Percentiles rank a stretch among this genome's conserved stretches.
Evolutionary conservation across 1,140 invertebrate species (phyloP).

Genomic region (Brachystomella parvula): DNA sequence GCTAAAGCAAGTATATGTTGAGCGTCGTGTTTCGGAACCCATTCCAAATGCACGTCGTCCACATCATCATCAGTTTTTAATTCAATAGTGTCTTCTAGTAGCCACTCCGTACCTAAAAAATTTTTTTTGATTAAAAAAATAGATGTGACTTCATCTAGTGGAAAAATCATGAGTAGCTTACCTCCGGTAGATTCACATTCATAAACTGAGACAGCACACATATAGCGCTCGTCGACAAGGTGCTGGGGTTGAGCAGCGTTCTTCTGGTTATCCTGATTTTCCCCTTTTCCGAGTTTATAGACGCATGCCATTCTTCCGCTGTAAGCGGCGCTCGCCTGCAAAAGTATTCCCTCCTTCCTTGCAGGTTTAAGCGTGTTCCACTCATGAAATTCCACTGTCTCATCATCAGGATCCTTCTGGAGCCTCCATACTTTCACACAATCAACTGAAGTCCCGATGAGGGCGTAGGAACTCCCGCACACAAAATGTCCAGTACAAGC

Average conservation of each 20-base stretch:
- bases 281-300: constrained; percentile 58
- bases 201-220: constrained; percentile 76
- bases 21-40: constrained; percentile 98
- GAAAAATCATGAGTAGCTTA: constrained; percentile 42
- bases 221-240: constrained; percentile 13
- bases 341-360: constrained; percentile 36
- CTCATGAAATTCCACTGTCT: constrained; percentile 26
- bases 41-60: constrained; percentile 77
- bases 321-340: constrained; percentile 87
- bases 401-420: constrained; percentile 13
- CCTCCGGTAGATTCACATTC: constrained; percentile 98
- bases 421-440: constrained; percentile 37
- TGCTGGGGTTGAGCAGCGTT: not conserved
- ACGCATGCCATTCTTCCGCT: constrained; percentile 93
- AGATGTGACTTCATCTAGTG: constrained; percentile 3
- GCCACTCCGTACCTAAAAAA: constrained; percentile 72
- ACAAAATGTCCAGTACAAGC: constrained; percentile 37
- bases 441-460: constrained; percentile 33
- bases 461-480: constrained; percentile 34
- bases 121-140: constrained; percentile 21
- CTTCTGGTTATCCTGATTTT: constrained; percentile 32
- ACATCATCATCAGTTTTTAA: constrained; percentile 53
- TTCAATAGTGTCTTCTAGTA: constrained; percentile 94
- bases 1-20: constrained; percentile 95
- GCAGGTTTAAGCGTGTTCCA: constrained; percentile 35